Evolutionary conservation across 2,888 invertebrate species (phyloP), one percentile per base, ranked within the genome.

Genomic region (Drosophila lacicola): DNA sequence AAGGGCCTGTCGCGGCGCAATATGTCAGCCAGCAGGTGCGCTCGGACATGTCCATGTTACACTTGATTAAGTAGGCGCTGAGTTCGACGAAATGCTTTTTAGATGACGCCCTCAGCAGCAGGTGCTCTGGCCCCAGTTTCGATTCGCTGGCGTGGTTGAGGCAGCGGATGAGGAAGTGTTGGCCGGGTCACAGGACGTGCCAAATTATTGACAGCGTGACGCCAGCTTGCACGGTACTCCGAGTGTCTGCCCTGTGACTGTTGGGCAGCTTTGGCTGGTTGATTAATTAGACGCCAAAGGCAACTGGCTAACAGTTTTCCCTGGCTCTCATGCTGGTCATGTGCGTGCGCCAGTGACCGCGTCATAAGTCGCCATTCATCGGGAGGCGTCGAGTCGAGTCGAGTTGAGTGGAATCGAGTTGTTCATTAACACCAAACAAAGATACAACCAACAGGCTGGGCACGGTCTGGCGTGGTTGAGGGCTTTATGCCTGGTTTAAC

Each of bases 41-140:
- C 82, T 56, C 69, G 80, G 80, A 77, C 86, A 85, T 86, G 82
- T 78, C 78, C 84, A 67, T 81, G 83, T 71, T 88, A 74, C 83
- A 80, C 68, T 84, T 84, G 83, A 84, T 84, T 84, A 88, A 86
- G 87, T 88, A 86, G 83, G 81, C 89, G 83, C 84, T 66, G 89
- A 88, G 87, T 78, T 86, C 89, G 87, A 86, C 78, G 78, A 88
- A 84, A 84, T 84, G 83, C 80, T 74, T 78, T 83, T 83, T 88
- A 86, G 89, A 78, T 73, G 80, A 67, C 57, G 51, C 49, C 66
- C 49, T 50, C 37, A 56, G 37, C 54, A 57, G 86, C 74, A 63
- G 56, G 44, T 51, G 73, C 46, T 41, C 14, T 33, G 25, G 36
- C 45, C 29, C 29, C 29, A 29, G 8, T 8, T 29, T 29, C 29